Evolutionary conservation across 2,113 vertebrate species (phyloP), one percentile per base, ranked within the genome.

Genomic region (Carassius carassius): DNA sequence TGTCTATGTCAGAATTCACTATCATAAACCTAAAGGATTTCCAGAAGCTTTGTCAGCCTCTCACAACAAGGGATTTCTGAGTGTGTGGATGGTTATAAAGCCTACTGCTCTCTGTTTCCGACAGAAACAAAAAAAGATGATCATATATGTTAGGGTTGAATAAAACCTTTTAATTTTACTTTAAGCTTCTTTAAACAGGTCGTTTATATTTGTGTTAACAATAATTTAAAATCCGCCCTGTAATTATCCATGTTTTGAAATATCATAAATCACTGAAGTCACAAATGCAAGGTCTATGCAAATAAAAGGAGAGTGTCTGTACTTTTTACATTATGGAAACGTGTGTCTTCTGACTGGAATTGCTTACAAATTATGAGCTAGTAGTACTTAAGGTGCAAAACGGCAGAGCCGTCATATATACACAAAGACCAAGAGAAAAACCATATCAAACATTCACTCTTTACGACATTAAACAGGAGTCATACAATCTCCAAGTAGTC

Each of bases 381-480:
- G 29, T 29, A 23, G 13, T 16, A 25, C 56, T 79, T 44, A 37
- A 78, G 58, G 58, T 62, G 77, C 77, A 79, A 78, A 23, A 54
- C 16, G 29, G 25, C 23, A 79, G 5, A 78, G 3, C 19, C 21
- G 10, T 58, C 51, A 81, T 65, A 83, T 49, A 54, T 84, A 35
- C 75, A 81, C 51, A 62, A 63, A 78, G 12, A 44, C 49, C 37
- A 72, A 60, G 70, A 63, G 82, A 75, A 25, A 56, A 81, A 13
- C 58, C 77, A 47, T 76, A 77, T 54, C 54, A 82, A 11, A 35
- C 63, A 75, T 21, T 56, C 69, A 41, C 23, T 63, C 29, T 74
- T 78, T 67, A 74, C 47, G 54, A 79, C 47, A 56, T 76, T 25
- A 78, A 78, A 70, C 47, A 69, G 54, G 54, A 63, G 44, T 83